These are phyloP conservation scores for Anarsia innoxiella DNA, from an alignment of 2,888 invertebrate species.

Conservation along the genomic window DNA sequence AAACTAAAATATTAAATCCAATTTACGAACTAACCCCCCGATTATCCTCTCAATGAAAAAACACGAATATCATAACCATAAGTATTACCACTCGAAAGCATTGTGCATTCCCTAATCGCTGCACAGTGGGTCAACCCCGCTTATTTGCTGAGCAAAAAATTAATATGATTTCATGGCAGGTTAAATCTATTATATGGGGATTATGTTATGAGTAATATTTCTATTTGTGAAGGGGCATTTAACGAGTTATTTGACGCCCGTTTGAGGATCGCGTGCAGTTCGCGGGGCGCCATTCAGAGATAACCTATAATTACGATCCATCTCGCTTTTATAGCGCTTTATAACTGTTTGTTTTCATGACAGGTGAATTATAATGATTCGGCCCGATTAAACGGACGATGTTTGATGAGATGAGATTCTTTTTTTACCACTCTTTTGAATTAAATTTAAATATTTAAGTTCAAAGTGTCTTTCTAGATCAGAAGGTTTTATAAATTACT, in stretches of 20 bases:
- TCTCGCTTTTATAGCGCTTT: conserved; percentile 37
- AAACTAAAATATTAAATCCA: conserved; percentile 74
- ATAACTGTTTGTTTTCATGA: conserved; percentile 59
- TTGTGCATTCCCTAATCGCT: conserved; percentile 62
- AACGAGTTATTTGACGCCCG: conserved; percentile 70
- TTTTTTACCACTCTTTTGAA: no score
- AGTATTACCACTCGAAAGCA: conserved; percentile 33
- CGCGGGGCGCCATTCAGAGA: conserved; percentile 35
- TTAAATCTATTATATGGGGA: conserved; percentile 72
- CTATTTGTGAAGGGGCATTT: conserved; percentile 63
- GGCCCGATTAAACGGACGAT: conserved; percentile 27
- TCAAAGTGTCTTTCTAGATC: no score
- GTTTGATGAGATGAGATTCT: no score
- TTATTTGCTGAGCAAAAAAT: conserved; percentile 54
- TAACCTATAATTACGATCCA: conserved; percentile 52
- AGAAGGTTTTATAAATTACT: background rate
- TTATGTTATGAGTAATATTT: conserved; percentile 72
- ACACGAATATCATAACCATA: conserved; percentile 64
- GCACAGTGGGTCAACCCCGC: conserved; percentile 53
- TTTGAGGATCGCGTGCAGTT: conserved; percentile 55
- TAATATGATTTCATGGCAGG: conserved; percentile 73
- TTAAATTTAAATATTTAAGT: no score
- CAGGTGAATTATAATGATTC: conserved; percentile 49
- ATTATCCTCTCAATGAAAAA: conserved; percentile 56
- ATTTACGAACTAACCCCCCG: conserved; percentile 63